These are phyloP conservation scores for Scomberomorus guttatus DNA, from an alignment of 2,797 vertebrate genomes.

Conservation along the genomic window DNA sequence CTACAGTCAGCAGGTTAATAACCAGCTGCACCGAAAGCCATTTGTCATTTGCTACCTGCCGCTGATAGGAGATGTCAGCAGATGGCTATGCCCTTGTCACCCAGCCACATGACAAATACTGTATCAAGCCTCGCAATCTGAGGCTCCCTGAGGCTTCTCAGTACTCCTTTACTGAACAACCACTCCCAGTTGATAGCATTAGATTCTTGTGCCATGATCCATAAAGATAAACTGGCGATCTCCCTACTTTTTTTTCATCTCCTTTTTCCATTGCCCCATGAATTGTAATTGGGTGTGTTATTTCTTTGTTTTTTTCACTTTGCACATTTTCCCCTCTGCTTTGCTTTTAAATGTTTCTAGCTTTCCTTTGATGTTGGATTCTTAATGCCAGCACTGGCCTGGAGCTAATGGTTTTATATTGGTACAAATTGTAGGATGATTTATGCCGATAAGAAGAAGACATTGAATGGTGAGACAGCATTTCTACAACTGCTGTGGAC, in stretches of 20 bases:
- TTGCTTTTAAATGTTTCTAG: slow-evolving; percentile 49
- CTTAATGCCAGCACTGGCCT: slow-evolving; percentile 43
- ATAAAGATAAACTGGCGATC: slow-evolving; percentile 59
- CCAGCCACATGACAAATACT: slow-evolving; percentile 73
- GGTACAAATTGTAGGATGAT: slow-evolving; percentile 48
- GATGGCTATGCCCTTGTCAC: slow-evolving; percentile 78
- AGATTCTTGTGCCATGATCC: slow-evolving; percentile 69
- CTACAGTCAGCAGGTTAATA: slow-evolving; percentile 81
- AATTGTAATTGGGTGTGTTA: slow-evolving; percentile 31
- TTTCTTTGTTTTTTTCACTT: slow-evolving; percentile 10
- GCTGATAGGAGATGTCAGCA: slow-evolving; percentile 76
- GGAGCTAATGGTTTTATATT: slow-evolving; percentile 61
- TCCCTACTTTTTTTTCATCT: slow-evolving; percentile 49
- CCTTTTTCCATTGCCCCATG: slow-evolving; percentile 30
- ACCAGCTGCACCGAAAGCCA: slow-evolving; percentile 70
- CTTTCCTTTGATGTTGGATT: slow-evolving; percentile 55
- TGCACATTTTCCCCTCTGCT: slow-evolving; percentile 6
- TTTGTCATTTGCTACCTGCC: slow-evolving; percentile 80
- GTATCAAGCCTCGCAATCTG: slow-evolving; percentile 68
- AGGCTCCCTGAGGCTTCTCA: slow-evolving; percentile 65
- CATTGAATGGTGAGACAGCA: slow-evolving; percentile 44
- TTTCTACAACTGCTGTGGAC: slow-evolving; percentile 45
- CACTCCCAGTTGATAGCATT: slow-evolving; percentile 70
- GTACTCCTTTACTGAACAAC: slow-evolving; percentile 64
- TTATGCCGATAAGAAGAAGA: slow-evolving; percentile 56